Conservation (phyloP, 2,113 vertebrate genomes). For the Callaeas wilsoni region DNA sequence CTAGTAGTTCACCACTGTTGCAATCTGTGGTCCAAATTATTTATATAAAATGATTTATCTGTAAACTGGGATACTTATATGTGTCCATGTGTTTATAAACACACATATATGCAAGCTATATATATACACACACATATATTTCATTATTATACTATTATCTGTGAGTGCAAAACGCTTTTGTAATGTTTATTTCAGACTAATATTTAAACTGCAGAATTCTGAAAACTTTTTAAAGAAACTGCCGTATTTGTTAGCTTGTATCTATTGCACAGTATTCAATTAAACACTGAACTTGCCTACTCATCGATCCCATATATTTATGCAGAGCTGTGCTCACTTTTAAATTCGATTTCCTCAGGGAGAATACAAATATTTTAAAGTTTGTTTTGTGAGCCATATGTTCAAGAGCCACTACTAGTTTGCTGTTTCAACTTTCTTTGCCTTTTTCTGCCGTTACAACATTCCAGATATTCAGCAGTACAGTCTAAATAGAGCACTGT, state of each 20-base stretch:
- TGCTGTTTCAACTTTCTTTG: slow-evolving; percentile 22
- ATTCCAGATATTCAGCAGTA: not conserved
- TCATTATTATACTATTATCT: not conserved
- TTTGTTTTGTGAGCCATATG: slow-evolving; percentile 44
- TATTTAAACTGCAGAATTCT: not conserved
- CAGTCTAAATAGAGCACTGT: not conserved
- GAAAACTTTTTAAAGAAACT: not conserved
- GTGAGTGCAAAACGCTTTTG: not conserved
- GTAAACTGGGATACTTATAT: not conserved
- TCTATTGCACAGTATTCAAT: not conserved
- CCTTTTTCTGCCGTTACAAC: slow-evolving; percentile 18
- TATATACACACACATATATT: not conserved
- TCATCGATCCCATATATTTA: not conserved
- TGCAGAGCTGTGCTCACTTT: not conserved
- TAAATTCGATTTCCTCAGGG: not conserved
- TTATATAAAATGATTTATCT: not conserved
- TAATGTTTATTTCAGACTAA: not conserved
- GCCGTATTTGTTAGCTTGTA: not conserved
- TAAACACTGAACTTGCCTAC: not conserved
- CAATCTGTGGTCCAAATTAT: not conserved
- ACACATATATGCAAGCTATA: no score
- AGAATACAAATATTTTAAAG: slow-evolving; percentile 41
- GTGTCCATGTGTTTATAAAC: not conserved
- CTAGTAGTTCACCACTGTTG: not conserved
- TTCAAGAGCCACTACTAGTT: not conserved